Evolutionary conservation across 2,797 vertebrate species (phyloP), one percentile per base, ranked within the genome.

Genomic region (Odontamblyopus rebecca): DNA sequence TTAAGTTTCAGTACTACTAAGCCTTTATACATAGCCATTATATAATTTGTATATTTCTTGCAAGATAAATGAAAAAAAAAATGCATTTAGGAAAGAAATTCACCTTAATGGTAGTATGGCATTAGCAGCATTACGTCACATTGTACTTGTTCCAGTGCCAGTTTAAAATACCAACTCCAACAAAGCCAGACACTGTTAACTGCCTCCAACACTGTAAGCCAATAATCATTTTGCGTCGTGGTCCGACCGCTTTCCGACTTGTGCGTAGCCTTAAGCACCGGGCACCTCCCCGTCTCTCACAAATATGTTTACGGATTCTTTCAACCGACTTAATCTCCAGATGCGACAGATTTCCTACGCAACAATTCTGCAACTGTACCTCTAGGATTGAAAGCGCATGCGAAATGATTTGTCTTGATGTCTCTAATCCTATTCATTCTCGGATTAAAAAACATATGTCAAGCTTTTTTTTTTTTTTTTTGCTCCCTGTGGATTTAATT

Each of bases 341-440:
- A 76, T 75, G 75, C 78, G 73, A 7, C 5, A 54, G 67, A 75
- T 70, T 73, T 72, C 30, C 48, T 1, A 0, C 69, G 62, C 68
- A 69, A 80, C 71, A 61, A 76, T 68, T 19, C 44, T 59, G 69
- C 65, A 73, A 30, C 64, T 56, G 57, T 61, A 19, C 61, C 13
- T 66, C 73, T 62, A 19, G 69, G 70, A 80, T 75, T 71, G 67
- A 66, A 79, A 76, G 74, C 44, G 44, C 44, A 48, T 48, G 13
- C 2, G 13, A 48, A 63, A 72, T 68, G 74, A 73, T 67, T 61
- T 70, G 72, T 64, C 78, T 38, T 61, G 62, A 66, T 81, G 80
- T 71, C 57, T 26, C 16, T 75, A 75, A 86, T 78, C 78, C 71
- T 57, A 75, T 79, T 79, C 70, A 79, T 82, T 54, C 73, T 35